Conservation (phyloP, 2,797 vertebrate genomes). For the Anabacerthia variegaticeps region DNA sequence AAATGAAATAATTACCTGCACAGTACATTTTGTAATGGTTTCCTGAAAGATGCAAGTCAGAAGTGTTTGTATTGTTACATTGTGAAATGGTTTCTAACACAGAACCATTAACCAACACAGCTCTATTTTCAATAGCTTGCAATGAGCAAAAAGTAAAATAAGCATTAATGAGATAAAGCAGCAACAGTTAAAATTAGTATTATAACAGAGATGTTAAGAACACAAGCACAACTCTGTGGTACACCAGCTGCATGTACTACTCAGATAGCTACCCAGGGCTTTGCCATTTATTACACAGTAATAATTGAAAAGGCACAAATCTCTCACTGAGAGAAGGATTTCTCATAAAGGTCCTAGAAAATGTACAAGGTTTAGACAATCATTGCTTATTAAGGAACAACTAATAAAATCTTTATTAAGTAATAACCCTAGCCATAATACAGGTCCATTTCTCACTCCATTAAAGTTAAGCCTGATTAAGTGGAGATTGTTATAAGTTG, state of each 20-base stretch:
- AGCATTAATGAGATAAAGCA: not conserved
- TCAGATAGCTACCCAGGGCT: not conserved
- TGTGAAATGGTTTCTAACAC: not conserved
- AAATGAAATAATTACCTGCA: not conserved
- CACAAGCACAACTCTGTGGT: not conserved
- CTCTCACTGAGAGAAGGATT: not conserved
- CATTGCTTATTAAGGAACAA: not conserved
- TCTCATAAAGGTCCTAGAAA: not conserved
- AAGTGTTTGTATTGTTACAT: not conserved
- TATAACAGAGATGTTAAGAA: not conserved
- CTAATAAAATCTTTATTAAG: constrained; percentile 14
- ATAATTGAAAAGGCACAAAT: constrained; percentile 7
- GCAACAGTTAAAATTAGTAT: not conserved
- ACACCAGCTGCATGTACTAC: not conserved
- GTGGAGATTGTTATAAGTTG: not conserved
- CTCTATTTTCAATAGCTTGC: not conserved
- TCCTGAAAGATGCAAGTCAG: not conserved
- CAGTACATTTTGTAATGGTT: not conserved
- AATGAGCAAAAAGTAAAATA: not conserved
- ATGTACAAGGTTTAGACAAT: not conserved
- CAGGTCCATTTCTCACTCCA: not conserved
- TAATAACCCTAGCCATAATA: not conserved
- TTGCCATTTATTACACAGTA: not conserved
- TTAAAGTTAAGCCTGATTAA: not conserved
- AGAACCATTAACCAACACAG: not conserved